Conservation (phyloP, 2,888 invertebrate species). For the Tillus elongatus region DNA sequence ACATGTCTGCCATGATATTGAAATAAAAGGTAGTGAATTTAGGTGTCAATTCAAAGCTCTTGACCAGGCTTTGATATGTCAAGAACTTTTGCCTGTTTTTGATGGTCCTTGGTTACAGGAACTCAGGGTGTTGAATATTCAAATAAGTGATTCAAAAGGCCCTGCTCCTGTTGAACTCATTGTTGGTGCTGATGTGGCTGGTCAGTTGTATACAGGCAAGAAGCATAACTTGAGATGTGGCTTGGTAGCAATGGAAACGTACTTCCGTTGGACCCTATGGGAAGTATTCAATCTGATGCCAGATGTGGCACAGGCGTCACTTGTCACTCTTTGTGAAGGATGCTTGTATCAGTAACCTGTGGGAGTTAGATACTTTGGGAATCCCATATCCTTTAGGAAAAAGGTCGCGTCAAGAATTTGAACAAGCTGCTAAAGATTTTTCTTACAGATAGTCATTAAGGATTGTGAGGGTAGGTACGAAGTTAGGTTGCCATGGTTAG, state of each 20-base stretch:
- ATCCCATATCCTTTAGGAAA: constrained; percentile 27
- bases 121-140: not conserved
- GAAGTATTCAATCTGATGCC: constrained; percentile 19
- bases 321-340: constrained; percentile 12
- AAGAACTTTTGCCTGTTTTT: constrained; percentile 5
- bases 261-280: constrained; percentile 27
- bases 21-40: too few relatives aligned
- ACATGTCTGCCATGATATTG: constrained; percentile 1
- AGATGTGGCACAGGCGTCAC: too few relatives aligned
- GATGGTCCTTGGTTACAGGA: constrained; percentile 9
- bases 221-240: constrained; percentile 20
- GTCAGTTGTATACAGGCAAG: constrained; percentile 8
- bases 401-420: constrained; percentile 18
- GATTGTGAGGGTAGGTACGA: constrained; percentile 28
- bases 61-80: constrained; percentile 7
- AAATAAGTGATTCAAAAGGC: not conserved
- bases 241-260: constrained; percentile 24
- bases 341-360: constrained; percentile 25
- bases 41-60: constrained; percentile 9
- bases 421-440: constrained; percentile 23
- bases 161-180: constrained; percentile 6
- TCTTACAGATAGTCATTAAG: constrained; percentile 24
- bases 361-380: constrained; percentile 29
- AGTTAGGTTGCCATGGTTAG: constrained; percentile 30
- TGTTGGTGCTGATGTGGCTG: constrained; percentile 10